A percentile compares a stretch with the other conserved stretches of the same genome.
These are phyloP conservation scores for Anthoscopus minutus DNA, from an alignment of 2,113 vertebrate genomes.

Conservation along the genomic window DNA sequence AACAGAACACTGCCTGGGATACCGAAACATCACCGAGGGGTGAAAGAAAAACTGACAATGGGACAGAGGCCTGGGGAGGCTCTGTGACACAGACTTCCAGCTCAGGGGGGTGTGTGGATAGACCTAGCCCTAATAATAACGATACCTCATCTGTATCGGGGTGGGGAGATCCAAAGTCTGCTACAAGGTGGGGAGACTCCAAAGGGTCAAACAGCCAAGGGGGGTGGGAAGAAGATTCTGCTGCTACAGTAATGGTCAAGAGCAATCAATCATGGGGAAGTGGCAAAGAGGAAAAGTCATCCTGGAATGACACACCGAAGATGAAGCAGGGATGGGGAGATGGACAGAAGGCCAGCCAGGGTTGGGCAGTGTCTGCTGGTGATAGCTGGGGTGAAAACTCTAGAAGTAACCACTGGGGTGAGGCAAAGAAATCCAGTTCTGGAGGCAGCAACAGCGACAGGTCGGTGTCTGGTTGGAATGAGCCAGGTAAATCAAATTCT, in stretches of 20 bases:
- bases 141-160: conserved; percentile 76
- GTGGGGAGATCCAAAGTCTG: conserved; percentile 80
- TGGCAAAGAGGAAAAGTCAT: conserved; percentile 78
- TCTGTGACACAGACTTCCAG: conserved; percentile 80
- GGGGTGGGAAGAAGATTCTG: conserved; percentile 77
- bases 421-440: conserved; percentile 83
- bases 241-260: conserved; percentile 78
- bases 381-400: conserved; percentile 78
- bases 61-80: conserved; percentile 84
- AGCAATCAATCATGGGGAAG: conserved; percentile 78
- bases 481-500: conserved; percentile 77
- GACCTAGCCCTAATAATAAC: conserved; percentile 71
- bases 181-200: conserved; percentile 83
- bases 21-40: conserved; percentile 75
- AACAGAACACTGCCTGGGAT: conserved; percentile 96
- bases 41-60: conserved; percentile 84
- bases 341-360: conserved; percentile 69
- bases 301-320: conserved; percentile 88
- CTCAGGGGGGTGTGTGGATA: conserved; percentile 84
- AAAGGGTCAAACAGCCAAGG: conserved; percentile 82
- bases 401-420: conserved; percentile 87
- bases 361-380: conserved; percentile 74
- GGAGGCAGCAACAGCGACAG: conserved; percentile 87
- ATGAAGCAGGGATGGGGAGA: conserved; percentile 82
- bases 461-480: conserved; percentile 89